Evolutionary conservation across 2,888 invertebrate species (phyloP).

Genomic region (Branchinecta sandiegonensis): DNA sequence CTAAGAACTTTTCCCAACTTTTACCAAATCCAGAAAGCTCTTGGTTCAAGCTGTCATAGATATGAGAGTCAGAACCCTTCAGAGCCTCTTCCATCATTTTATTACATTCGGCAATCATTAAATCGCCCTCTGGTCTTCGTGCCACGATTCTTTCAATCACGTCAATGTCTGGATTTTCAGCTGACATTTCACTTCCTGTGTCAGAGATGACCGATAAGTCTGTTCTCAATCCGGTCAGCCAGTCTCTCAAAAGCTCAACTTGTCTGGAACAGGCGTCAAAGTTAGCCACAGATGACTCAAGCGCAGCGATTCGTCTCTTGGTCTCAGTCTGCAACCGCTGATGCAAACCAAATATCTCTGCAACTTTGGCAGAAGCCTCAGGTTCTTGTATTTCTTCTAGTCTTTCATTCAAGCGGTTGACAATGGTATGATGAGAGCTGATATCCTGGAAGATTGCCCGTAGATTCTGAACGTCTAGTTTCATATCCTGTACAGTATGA

Average conservation of each 20-base stretch:
- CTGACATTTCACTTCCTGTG: constrained; percentile 61
- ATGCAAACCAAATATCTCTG: constrained; percentile 56
- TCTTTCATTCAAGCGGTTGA: constrained; percentile 68
- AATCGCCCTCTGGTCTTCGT: constrained; percentile 57
- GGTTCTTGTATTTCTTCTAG: constrained; percentile 61
- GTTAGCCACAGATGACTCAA: constrained; percentile 56
- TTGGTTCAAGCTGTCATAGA: constrained; percentile 55
- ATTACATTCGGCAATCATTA: constrained; percentile 52
- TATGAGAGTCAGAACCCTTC: constrained; percentile 57
- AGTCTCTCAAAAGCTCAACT: constrained; percentile 67
- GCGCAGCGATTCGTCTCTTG: constrained; percentile 47
- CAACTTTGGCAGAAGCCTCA: constrained; percentile 57
- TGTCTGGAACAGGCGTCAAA: constrained; percentile 69
- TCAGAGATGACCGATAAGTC: constrained; percentile 63
- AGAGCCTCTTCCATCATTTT: constrained; percentile 55
- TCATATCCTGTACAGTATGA: constrained; percentile 72
- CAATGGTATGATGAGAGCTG: constrained; percentile 62
- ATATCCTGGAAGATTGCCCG: constrained; percentile 71
- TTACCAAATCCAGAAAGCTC: constrained; percentile 57
- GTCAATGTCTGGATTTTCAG: constrained; percentile 55
- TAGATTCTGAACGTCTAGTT: constrained; percentile 63
- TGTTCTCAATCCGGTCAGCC: constrained; percentile 59
- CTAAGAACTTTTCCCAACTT: constrained; percentile 58
- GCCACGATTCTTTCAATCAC: constrained; percentile 59
- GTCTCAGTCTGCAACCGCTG: constrained; percentile 51